phyloP scores from a whole-genome alignment of 2,888 invertebrate genomes.

The Pyrgus malvae region DNA sequence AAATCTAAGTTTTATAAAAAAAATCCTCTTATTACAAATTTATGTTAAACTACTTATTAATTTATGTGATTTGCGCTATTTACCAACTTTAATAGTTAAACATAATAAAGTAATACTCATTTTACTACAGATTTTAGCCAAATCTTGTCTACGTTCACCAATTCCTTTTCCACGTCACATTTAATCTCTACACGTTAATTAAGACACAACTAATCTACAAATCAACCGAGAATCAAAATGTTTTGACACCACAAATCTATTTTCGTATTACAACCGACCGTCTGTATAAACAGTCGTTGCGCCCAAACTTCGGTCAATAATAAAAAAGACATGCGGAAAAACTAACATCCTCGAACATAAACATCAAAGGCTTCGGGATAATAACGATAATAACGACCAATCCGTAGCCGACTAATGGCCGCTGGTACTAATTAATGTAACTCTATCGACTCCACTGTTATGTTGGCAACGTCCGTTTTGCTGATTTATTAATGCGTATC shows the following conservation, averaged over 20 bases:
- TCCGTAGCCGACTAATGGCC: constrained; percentile 62
- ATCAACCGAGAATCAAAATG: constrained; percentile 64
- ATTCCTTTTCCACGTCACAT: no score
- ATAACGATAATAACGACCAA: constrained; percentile 65
- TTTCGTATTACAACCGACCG: constrained; percentile 62
- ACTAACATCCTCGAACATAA: constrained; percentile 78
- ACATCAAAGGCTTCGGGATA: constrained; percentile 69
- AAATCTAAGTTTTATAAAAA: no score
- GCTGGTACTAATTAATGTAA: constrained; percentile 59
- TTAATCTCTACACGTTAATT: no score
- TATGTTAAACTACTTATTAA: no score
- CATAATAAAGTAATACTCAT: no score
- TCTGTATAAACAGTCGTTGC: constrained; percentile 75
- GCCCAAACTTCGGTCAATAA: constrained; percentile 80
- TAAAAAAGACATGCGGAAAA: constrained; percentile 80
- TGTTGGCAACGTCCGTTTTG: constrained; percentile 14
- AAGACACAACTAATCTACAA: constrained; percentile 43
- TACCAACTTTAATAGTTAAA: no score
- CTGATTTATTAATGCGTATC: constrained; percentile 11
- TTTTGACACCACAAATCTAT: constrained; percentile 79
- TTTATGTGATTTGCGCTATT: no score
- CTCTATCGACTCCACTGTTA: constrained; percentile 29
- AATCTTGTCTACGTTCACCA: no score
- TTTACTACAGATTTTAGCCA: no score
- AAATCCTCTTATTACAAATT: no score